Conservation (phyloP, 2,797 vertebrate genomes). For the Rhodeus uyekii region DNA sequence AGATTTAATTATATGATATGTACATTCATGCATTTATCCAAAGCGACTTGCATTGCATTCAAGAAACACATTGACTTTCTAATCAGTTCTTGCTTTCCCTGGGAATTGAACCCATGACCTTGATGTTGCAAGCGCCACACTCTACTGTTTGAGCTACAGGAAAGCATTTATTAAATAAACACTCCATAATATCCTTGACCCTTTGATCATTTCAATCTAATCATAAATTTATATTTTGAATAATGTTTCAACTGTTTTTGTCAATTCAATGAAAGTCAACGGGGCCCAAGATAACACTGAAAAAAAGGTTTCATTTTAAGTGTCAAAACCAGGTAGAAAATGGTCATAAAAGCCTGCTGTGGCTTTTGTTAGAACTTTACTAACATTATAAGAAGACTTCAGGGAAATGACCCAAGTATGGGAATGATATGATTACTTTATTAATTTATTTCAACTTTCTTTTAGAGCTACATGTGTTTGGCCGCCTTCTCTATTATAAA, state of each 20-base stretch:
- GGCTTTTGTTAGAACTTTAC: background rate
- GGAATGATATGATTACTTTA: too few relatives aligned
- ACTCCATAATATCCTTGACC: too few relatives aligned
- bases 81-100: too few relatives aligned
- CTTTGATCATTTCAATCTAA: background rate
- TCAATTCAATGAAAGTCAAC: background rate
- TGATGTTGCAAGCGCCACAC: too few relatives aligned
- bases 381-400: background rate
- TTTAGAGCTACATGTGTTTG: background rate
- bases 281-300: background rate
- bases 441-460: background rate
- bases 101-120: too few relatives aligned
- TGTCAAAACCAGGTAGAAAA: background rate
- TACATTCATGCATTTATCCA: too few relatives aligned
- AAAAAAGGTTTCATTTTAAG: background rate
- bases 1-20: too few relatives aligned
- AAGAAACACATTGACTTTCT: too few relatives aligned
- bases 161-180: too few relatives aligned
- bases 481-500: background rate
- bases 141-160: too few relatives aligned
- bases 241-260: background rate
- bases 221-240: background rate
- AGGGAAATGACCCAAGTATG: background rate
- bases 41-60: too few relatives aligned
- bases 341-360: background rate